phyloP scores from a whole-genome alignment of 1,140 invertebrate genomes.

The Drosophila tsacasi region DNA sequence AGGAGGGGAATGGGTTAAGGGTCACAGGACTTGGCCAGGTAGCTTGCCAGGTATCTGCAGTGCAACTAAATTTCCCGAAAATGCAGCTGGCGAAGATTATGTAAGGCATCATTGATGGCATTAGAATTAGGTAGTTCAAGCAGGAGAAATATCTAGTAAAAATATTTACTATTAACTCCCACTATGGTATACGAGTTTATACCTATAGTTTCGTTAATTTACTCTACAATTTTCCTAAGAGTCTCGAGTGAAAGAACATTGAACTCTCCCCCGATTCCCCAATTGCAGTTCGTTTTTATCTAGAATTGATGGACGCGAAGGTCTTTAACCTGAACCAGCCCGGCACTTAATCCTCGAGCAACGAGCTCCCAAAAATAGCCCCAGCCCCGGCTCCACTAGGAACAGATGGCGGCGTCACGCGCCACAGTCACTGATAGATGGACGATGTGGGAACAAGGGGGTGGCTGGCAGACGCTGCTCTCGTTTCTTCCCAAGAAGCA shows the following conservation, averaged over 20 bases:
- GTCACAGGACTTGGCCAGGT: slow-evolving; percentile 15
- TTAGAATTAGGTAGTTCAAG: neutral
- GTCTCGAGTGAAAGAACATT: slow-evolving; percentile 21
- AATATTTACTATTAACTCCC: neutral
- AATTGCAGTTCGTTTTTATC: slow-evolving; percentile 23
- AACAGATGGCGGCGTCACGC: slow-evolving; percentile 53
- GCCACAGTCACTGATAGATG: slow-evolving; percentile 39
- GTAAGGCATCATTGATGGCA: slow-evolving; percentile 1
- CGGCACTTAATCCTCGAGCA: slow-evolving; percentile 58
- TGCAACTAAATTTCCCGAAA: slow-evolving; percentile 4
- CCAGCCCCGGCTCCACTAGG: slow-evolving; percentile 14
- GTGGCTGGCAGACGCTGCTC: neutral
- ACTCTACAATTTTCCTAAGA: neutral
- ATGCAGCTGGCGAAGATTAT: slow-evolving; percentile 21
- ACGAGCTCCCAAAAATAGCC: slow-evolving; percentile 57
- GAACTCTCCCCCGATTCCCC: slow-evolving; percentile 28
- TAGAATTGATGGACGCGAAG: slow-evolving; percentile 43
- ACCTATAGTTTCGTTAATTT: neutral
- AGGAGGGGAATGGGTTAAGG: slow-evolving; percentile 14
- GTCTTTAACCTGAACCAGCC: slow-evolving; percentile 64
- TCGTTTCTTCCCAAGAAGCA: neutral
- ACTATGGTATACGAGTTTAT: no score
- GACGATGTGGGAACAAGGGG: slow-evolving; percentile 10
- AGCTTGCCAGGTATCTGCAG: neutral
- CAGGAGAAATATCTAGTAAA: neutral